These are phyloP conservation scores for Piscicola geometra DNA, from an alignment of 2,888 invertebrate genomes.

Conservation along the genomic window DNA sequence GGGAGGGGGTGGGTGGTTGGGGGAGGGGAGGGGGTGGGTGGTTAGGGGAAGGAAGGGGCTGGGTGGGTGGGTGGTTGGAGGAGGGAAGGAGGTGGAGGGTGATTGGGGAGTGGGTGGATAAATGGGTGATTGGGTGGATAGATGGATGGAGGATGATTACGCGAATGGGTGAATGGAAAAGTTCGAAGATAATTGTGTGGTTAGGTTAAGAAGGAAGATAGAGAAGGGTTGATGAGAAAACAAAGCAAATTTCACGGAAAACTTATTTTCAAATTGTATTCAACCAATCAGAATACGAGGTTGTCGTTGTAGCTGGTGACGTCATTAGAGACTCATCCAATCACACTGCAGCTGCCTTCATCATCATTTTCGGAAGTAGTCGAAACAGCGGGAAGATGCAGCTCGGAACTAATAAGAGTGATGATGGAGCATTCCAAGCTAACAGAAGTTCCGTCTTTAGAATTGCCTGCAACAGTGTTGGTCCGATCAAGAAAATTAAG, in stretches of 20 bases:
- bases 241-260: not conserved
- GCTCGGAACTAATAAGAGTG: constrained; percentile 2
- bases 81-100: too few species aligned
- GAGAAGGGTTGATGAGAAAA: not conserved
- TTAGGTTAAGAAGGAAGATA: too few species aligned
- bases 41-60: too few species aligned
- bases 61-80: too few species aligned
- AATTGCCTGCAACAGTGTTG: constrained; percentile 13
- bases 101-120: too few species aligned
- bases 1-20: too few species aligned
- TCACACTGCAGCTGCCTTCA: not conserved
- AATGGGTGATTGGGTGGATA: too few species aligned
- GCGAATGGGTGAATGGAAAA: too few species aligned
- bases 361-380: constrained; percentile 21
- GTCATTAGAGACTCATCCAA: not conserved
- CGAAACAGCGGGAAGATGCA: constrained; percentile 5
- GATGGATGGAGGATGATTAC: too few species aligned
- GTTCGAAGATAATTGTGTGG: too few species aligned
- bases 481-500: constrained; percentile 24
- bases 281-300: constrained; percentile 23
- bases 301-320: constrained; percentile 21
- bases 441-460: constrained; percentile 18
- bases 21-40: too few species aligned
- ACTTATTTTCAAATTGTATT: not conserved
- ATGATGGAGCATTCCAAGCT: not conserved